Conservation (phyloP, 2,113 vertebrate genomes). For the Theropithecus gelada region DNA sequence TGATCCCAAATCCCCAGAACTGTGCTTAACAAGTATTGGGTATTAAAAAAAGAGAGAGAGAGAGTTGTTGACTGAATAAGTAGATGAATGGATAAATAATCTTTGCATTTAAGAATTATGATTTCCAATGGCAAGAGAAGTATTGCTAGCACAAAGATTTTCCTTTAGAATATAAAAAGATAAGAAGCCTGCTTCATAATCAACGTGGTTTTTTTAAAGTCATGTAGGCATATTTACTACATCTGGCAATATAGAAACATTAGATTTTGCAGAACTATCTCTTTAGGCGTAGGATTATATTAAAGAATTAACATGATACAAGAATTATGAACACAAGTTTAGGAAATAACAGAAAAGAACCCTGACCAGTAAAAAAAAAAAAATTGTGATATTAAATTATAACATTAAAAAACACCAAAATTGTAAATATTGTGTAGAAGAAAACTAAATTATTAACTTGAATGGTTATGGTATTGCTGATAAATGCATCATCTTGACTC, state of each 20-base stretch:
- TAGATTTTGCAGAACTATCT: constrained; percentile 3
- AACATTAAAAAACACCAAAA: not conserved
- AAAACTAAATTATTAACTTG: not conserved
- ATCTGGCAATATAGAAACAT: not conserved
- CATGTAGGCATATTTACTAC: not conserved
- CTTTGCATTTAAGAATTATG: not conserved
- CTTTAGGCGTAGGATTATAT: not conserved
- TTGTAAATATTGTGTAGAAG: not conserved
- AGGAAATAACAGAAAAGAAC: not conserved
- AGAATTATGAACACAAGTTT: not conserved
- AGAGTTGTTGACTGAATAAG: not conserved
- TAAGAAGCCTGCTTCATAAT: not conserved
- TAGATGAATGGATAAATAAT: not conserved
- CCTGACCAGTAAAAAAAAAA: not conserved
- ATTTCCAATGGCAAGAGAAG: not conserved
- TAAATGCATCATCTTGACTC: not conserved
- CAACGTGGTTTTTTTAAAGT: not conserved
- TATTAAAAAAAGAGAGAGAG: not conserved
- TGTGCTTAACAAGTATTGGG: not conserved
- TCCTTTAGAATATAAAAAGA: not conserved
- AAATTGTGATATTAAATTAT: not conserved
- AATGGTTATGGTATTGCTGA: not conserved
- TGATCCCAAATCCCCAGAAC: not conserved
- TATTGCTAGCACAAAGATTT: not conserved
- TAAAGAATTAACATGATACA: not conserved